Percentiles rank a stretch among this genome's conserved stretches.
Conservation (phyloP, 1,140 invertebrate genomes). For the Zaprionus tsacasi region DNA sequence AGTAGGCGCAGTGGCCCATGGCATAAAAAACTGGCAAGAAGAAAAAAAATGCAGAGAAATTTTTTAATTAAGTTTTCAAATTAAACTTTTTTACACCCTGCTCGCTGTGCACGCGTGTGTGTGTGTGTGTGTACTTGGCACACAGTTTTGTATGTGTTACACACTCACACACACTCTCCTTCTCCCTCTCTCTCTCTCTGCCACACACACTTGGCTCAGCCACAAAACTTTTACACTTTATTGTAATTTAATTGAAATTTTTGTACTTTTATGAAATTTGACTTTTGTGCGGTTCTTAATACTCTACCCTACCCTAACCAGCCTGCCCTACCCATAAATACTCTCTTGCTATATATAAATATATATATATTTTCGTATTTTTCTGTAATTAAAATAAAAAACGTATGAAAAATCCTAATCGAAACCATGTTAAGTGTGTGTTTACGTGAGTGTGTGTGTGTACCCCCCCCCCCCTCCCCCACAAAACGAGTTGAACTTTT, state of each 20-base stretch:
- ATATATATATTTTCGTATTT: conserved; percentile 32
- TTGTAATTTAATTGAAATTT: conserved; percentile 78
- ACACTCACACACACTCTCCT: conserved; percentile 6
- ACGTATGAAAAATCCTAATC: conserved; percentile 35
- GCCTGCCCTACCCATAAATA: not conserved
- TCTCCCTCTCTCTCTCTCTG: not conserved
- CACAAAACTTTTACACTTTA: conserved; percentile 79
- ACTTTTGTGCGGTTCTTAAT: conserved; percentile 43
- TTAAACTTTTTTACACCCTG: conserved; percentile 74
- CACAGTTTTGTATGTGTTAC: conserved; percentile 12
- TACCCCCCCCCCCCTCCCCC: not conserved
- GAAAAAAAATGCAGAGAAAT: conserved; percentile 51
- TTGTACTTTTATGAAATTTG: conserved; percentile 63
- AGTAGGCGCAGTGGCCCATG: conserved; percentile 27
- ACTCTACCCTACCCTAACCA: not conserved
- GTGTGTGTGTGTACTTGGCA: conserved; percentile 52
- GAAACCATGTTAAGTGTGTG: conserved; percentile 17
- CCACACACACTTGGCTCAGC: conserved; percentile 46
- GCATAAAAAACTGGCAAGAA: conserved; percentile 17
- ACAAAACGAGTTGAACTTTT: conserved; percentile 44
- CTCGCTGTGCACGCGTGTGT: conserved; percentile 44
- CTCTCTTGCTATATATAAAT: conserved; percentile 16
- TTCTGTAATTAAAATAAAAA: conserved; percentile 17
- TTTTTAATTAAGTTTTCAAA: conserved; percentile 82
- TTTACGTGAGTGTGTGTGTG: conserved; percentile 28